Evolutionary conservation across 2,888 invertebrate genomes (phyloP).

Genomic region (Nemapogon koenigi): DNA sequence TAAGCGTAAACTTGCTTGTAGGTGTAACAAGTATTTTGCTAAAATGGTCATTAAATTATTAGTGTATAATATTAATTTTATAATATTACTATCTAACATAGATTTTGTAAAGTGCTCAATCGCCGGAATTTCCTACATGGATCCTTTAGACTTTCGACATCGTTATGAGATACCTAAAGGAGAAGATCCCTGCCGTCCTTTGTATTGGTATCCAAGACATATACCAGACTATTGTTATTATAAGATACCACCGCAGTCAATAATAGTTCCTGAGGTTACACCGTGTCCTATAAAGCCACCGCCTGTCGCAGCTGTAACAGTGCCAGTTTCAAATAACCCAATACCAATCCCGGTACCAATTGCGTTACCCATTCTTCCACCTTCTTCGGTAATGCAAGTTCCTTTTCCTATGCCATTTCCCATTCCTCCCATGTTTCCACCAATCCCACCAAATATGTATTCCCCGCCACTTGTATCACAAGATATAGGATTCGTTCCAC

Average conservation of each 20-base stretch:
- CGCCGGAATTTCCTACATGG: conserved; percentile 29
- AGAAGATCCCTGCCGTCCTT: conserved; percentile 38
- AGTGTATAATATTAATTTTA: too few species aligned
- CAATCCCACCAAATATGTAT: conserved; percentile 1
- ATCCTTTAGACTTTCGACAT: conserved; percentile 19
- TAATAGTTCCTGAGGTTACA: too few species aligned
- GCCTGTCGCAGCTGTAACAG: conserved; percentile 11
- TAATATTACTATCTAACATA: too few species aligned
- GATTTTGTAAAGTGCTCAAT: too few species aligned
- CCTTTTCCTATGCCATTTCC: conserved; percentile 12
- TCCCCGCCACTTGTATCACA: neutral
- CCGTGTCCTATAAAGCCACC: too few species aligned
- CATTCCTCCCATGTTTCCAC: conserved; percentile 8
- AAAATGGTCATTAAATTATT: too few species aligned
- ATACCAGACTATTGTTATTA: conserved; percentile 25
- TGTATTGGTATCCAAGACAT: conserved; percentile 39
- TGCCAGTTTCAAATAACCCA: conserved; percentile 1
- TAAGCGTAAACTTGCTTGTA: too few species aligned
- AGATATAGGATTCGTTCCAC: neutral
- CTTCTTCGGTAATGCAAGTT: neutral
- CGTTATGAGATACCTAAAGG: conserved; percentile 12
- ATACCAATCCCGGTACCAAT: conserved; percentile 10
- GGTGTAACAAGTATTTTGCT: too few species aligned
- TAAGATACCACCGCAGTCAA: neutral
- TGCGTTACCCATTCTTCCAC: conserved; percentile 11